Conservation (phyloP, 2,113 vertebrate genomes). For the Barbus barbus region DNA sequence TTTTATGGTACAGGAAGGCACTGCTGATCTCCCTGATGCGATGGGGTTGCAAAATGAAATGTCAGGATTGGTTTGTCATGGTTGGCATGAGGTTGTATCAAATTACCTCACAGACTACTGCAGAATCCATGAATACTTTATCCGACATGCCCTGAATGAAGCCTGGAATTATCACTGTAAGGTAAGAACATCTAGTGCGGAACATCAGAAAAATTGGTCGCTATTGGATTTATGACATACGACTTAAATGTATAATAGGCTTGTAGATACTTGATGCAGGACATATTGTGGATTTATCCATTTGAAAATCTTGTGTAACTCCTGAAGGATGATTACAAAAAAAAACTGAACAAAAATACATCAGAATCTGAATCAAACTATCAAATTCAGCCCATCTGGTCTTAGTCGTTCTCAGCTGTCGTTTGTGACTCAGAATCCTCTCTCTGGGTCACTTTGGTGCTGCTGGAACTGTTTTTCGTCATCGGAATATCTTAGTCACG, state of each 20-base stretch:
- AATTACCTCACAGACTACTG: conserved; percentile 45
- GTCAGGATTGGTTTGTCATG: conserved; percentile 56
- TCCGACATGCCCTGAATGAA: neutral
- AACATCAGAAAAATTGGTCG: neutral
- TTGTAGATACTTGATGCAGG: neutral
- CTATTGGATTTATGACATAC: neutral
- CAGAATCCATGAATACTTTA: conserved; percentile 18
- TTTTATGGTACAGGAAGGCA: conserved; percentile 4
- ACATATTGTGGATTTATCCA: neutral
- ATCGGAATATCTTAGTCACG: neutral
- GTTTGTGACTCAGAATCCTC: neutral
- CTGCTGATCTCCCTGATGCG: conserved; percentile 42
- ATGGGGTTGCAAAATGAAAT: conserved; percentile 55
- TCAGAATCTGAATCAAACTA: neutral
- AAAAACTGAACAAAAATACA: neutral
- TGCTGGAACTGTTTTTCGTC: neutral
- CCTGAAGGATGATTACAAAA: neutral
- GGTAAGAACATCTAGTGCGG: neutral
- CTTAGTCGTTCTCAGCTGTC: neutral
- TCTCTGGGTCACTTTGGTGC: neutral
- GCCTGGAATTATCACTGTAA: neutral
- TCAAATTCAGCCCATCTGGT: neutral
- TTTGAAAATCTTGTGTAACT: neutral
- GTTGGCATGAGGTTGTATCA: conserved; percentile 50
- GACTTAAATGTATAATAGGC: neutral